phyloP scores from a whole-genome alignment of 2,888 invertebrate species.

The Notodromas monacha region DNA sequence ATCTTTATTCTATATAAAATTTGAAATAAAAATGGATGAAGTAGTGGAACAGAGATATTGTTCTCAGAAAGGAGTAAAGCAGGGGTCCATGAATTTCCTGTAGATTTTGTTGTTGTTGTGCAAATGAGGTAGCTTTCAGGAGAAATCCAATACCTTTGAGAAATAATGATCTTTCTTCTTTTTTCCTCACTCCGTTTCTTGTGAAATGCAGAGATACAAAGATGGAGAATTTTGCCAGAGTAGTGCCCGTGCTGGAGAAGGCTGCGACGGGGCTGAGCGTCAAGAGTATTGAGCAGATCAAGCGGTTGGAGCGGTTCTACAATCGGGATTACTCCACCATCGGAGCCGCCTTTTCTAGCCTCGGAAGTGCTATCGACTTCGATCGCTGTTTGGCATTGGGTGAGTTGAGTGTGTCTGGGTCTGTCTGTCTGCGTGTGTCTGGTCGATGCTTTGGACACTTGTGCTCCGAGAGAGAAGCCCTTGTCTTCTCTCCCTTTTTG shows the following conservation, averaged over 20 bases:
- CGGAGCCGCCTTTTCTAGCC: slow-evolving; percentile 46
- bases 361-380: slow-evolving; percentile 48
- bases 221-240: slow-evolving; percentile 46
- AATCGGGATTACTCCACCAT: slow-evolving; percentile 67
- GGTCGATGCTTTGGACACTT: slow-evolving; percentile 9
- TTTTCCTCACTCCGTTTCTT: slow-evolving; percentile 10
- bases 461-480: too few species aligned
- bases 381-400: too few species aligned
- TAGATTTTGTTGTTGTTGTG: too few species aligned
- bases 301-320: slow-evolving; percentile 48
- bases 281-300: slow-evolving; percentile 49
- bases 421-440: too few species aligned
- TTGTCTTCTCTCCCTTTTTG: too few species aligned
- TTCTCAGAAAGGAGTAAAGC: too few species aligned
- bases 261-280: slow-evolving; percentile 48
- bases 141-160: not conserved
- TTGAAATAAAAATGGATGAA: too few species aligned
- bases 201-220: slow-evolving; percentile 37
- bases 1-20: too few species aligned
- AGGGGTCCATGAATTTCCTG: too few species aligned
- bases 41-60: too few species aligned
- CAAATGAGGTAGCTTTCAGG: too few species aligned
- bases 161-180: not conserved
- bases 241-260: slow-evolving; percentile 51
- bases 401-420: too few species aligned